A percentile compares a stretch with the other conserved stretches of the same genome.
phyloP scores from a whole-genome alignment of 1,140 invertebrate species.

The Schlechtendalia chinensis region DNA sequence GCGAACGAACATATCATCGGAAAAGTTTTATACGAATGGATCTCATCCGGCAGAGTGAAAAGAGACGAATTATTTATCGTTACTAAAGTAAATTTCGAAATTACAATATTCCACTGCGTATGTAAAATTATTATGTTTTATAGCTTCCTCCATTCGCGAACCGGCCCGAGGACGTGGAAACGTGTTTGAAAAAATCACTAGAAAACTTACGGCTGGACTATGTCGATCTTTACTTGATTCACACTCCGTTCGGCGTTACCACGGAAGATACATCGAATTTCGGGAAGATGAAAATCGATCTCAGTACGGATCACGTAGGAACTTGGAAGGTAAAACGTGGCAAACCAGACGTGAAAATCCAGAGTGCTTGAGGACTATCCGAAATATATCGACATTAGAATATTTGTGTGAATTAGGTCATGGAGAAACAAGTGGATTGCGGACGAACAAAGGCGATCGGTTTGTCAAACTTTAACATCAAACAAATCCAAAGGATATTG shows the following conservation, averaged over 20 bases:
- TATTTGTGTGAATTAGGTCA: conserved; percentile 57
- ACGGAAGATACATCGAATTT: accelerated
- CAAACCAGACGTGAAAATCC: no score
- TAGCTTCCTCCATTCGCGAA: conserved; percentile 60
- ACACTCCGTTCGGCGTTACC: conserved; percentile 75
- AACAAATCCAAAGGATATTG: conserved; percentile 67
- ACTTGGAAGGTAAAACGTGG: conserved; percentile 52
- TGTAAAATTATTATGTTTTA: conserved; percentile 21
- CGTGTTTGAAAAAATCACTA: conserved; percentile 71
- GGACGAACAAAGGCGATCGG: conserved; percentile 71
- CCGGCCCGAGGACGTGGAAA: conserved; percentile 68
- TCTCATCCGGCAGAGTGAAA: conserved; percentile 62
- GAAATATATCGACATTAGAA: background rate
- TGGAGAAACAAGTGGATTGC: conserved; percentile 70
- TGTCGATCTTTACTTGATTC: conserved; percentile 81
- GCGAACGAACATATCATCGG: conserved; percentile 66
- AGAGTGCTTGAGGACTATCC: no score
- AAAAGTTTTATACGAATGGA: conserved; percentile 63
- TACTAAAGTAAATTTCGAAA: conserved; percentile 60
- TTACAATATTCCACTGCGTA: background rate
- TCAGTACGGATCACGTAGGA: conserved; percentile 50
- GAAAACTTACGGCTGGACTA: conserved; percentile 72
- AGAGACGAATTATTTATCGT: conserved; percentile 70
- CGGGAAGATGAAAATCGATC: conserved; percentile 54
- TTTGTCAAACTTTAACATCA: conserved; percentile 75